Evolutionary conservation across 2,113 vertebrate species (phyloP).

Genomic region (Cyanoramphus novaezelandiae): DNA sequence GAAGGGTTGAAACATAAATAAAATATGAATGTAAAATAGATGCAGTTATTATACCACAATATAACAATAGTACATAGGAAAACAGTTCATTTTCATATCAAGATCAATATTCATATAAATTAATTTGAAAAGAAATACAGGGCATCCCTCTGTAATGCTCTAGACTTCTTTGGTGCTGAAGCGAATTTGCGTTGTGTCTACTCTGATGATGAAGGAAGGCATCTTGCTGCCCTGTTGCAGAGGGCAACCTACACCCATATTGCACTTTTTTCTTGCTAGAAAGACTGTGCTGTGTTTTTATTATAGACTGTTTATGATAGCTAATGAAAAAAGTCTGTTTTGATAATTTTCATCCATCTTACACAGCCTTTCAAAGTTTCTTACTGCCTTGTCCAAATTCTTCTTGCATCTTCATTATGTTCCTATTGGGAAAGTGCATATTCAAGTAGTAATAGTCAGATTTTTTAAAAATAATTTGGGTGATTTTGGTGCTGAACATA

Average conservation of each 20-base stretch:
- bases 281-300: neutral
- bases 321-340: neutral
- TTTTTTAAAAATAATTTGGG: neutral
- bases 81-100: neutral
- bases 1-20: neutral
- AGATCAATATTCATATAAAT: neutral
- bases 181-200: neutral
- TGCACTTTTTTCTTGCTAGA: neutral
- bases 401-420: neutral
- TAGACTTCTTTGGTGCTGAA: neutral
- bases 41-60: too few species aligned
- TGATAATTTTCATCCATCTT: neutral
- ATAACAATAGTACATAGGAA: neutral
- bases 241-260: neutral
- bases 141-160: neutral
- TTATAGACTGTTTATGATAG: rapidly evolving
- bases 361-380: neutral
- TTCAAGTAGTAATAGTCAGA: neutral
- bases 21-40: rapidly evolving
- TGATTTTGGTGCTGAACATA: neutral
- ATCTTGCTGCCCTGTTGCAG: neutral
- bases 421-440: neutral
- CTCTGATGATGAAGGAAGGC: neutral
- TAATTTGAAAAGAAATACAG: neutral
- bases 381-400: neutral